These are phyloP conservation scores for Diarsia dahlii DNA, from an alignment of 2,888 invertebrate species.

Conservation along the genomic window DNA sequence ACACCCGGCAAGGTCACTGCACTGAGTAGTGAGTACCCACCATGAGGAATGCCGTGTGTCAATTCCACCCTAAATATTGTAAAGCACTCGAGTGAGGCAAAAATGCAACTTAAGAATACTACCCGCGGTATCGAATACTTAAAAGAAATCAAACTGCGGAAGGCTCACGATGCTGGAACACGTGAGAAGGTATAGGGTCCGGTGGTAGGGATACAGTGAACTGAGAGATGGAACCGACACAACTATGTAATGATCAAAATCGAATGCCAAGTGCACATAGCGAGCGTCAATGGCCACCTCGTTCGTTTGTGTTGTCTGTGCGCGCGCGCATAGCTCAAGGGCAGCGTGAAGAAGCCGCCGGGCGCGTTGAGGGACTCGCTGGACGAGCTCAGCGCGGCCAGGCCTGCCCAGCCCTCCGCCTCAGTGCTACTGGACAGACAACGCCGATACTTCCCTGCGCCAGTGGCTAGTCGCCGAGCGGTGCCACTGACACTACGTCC, in stretches of 20 bases:
- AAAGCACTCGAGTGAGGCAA: constrained; percentile 28
- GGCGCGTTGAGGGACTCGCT: constrained; percentile 92
- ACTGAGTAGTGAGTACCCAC: constrained; percentile 58
- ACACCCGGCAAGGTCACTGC: constrained; percentile 67
- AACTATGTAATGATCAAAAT: constrained; percentile 61
- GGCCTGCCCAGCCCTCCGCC: constrained; percentile 82
- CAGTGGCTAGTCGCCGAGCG: constrained; percentile 21
- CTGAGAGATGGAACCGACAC: constrained; percentile 65
- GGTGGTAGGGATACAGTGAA: constrained; percentile 30
- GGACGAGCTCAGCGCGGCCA: constrained; percentile 90
- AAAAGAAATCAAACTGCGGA: constrained; percentile 10
- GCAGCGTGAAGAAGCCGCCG: constrained; percentile 93
- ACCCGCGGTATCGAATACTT: not conserved
- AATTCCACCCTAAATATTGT: constrained; percentile 70
- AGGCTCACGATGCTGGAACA: not conserved
- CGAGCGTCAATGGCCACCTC: constrained; percentile 91
- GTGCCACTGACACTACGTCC: constrained; percentile 7
- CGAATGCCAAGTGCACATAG: constrained; percentile 83
- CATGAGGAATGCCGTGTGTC: constrained; percentile 66
- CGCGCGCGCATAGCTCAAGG: constrained; percentile 95
- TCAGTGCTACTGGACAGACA: constrained; percentile 79
- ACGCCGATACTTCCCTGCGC: constrained; percentile 59
- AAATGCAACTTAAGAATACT: constrained; percentile 6
- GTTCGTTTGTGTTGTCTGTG: constrained; percentile 95
- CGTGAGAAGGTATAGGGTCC: not conserved